Conservation (phyloP, 1,140 invertebrate species). For the Calosoma granatense region DNA sequence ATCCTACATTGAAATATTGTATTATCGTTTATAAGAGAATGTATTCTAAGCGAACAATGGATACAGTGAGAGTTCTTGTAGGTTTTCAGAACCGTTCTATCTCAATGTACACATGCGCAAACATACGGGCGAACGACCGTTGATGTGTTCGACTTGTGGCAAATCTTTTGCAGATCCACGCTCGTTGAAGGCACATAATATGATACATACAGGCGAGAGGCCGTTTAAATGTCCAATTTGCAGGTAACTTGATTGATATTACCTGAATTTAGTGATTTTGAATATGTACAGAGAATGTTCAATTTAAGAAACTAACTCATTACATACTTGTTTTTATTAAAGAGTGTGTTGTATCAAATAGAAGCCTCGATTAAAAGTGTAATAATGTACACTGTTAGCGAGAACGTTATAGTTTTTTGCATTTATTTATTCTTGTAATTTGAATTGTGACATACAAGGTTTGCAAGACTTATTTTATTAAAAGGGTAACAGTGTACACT, state of each 20-base stretch:
- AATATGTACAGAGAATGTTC: constrained; percentile 32
- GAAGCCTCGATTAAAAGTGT: too few relatives aligned
- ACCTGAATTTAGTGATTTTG: constrained; percentile 39
- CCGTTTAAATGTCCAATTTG: constrained; percentile 48
- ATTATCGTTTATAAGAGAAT: too few relatives aligned
- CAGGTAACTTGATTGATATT: constrained; percentile 41
- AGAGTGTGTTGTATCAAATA: too few relatives aligned
- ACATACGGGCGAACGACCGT: constrained; percentile 32
- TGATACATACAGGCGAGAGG: constrained; percentile 45
- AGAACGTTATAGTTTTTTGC: too few relatives aligned
- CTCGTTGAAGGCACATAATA: constrained; percentile 41
- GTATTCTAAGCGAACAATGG: too few relatives aligned
- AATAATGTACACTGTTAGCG: too few relatives aligned
- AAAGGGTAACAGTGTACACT: too few relatives aligned
- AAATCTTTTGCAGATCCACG: constrained; percentile 41
- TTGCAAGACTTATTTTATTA: too few relatives aligned
- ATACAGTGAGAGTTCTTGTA: constrained; percentile 29
- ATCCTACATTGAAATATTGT: too few relatives aligned
- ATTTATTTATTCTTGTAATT: too few relatives aligned
- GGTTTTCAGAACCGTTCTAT: constrained; percentile 26
- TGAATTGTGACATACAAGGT: too few relatives aligned
- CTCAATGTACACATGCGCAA: constrained; percentile 34
- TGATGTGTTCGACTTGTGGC: constrained; percentile 41
- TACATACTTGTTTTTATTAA: too few relatives aligned
- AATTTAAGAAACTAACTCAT: neutral